Percentiles rank a stretch among this genome's conserved stretches.
Conservation (phyloP, 2,113 vertebrate species). For the Polyodon spathula region DNA sequence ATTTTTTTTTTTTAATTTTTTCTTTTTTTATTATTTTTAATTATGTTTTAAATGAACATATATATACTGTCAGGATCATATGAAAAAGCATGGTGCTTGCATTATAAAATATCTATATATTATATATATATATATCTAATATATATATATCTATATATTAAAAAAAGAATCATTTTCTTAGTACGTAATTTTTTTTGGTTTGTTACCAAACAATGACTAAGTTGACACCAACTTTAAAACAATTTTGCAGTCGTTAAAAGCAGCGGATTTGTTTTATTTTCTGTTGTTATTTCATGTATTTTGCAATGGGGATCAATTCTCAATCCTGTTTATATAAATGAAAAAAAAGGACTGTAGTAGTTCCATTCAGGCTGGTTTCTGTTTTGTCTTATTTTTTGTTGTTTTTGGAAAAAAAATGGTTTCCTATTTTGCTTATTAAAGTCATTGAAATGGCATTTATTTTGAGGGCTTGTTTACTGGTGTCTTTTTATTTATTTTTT, state of each 20-base stretch:
- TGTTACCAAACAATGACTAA: too few relatives aligned
- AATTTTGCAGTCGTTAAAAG: too few relatives aligned
- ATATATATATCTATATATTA: too few relatives aligned
- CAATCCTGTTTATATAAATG: slow-evolving; percentile 98
- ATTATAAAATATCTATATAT: too few relatives aligned
- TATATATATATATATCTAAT: too few relatives aligned
- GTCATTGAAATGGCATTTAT: slow-evolving; percentile 91
- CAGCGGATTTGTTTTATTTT: slow-evolving; percentile 88
- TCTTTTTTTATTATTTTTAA: slow-evolving; percentile 94
- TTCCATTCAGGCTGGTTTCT: slow-evolving; percentile 99
- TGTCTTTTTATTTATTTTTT: slow-evolving; percentile 7
- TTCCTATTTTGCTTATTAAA: slow-evolving; percentile 99
- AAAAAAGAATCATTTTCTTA: too few relatives aligned
- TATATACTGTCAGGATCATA: slow-evolving; percentile 86
- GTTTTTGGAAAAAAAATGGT: slow-evolving; percentile 84
- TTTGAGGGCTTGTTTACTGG: slow-evolving; percentile 47
- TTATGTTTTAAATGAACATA: slow-evolving; percentile 98
- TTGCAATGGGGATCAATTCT: slow-evolving; percentile 93
- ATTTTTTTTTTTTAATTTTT: slow-evolving; percentile 91
- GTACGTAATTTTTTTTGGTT: too few relatives aligned
- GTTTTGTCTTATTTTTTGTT: slow-evolving; percentile 83
- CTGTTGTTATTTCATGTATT: slow-evolving; percentile 89
- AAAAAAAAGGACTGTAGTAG: slow-evolving; percentile 92
- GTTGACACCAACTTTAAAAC: too few relatives aligned
- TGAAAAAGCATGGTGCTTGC: slow-evolving; percentile 98